Evolutionary conservation across 2,888 invertebrate species (phyloP).

Genomic region (Himalopsyche anomala): DNA sequence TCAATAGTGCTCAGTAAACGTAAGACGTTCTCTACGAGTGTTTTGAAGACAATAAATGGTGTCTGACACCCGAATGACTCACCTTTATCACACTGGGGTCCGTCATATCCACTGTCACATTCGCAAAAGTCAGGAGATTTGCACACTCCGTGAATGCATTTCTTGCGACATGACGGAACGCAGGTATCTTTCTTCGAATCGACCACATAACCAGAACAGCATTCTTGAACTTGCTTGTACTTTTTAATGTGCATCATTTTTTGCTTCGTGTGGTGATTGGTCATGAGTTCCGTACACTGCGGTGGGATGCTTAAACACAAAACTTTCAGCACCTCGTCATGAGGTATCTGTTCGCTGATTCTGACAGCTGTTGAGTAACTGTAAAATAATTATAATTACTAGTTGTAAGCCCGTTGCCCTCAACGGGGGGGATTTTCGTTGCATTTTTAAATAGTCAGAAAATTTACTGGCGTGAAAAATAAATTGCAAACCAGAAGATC

Average conservation of each 20-base stretch:
- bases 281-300: conserved; percentile 90
- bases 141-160: conserved; percentile 89
- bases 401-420: too few species aligned
- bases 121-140: conserved; percentile 90
- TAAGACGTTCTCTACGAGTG: too few species aligned
- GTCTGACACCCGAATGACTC: conserved; percentile 68
- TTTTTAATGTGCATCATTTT: conserved; percentile 86
- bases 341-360: conserved; percentile 88
- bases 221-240: conserved; percentile 86
- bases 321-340: conserved; percentile 86
- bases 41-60: neutral
- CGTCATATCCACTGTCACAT: conserved; percentile 91
- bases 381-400: conserved; percentile 66
- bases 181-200: conserved; percentile 81
- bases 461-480: too few species aligned
- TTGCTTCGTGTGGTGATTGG: conserved; percentile 85
- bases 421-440: too few species aligned
- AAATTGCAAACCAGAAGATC: too few species aligned
- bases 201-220: conserved; percentile 88
- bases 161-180: conserved; percentile 87
- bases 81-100: conserved; percentile 93
- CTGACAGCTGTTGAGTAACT: conserved; percentile 88
- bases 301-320: conserved; percentile 93
- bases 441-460: too few species aligned
- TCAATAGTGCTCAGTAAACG: too few species aligned